Percentiles rank a stretch among this genome's conserved stretches.
These are phyloP conservation scores for Drosophila borealis DNA, from an alignment of 2,888 invertebrate genomes.

Conservation along the genomic window DNA sequence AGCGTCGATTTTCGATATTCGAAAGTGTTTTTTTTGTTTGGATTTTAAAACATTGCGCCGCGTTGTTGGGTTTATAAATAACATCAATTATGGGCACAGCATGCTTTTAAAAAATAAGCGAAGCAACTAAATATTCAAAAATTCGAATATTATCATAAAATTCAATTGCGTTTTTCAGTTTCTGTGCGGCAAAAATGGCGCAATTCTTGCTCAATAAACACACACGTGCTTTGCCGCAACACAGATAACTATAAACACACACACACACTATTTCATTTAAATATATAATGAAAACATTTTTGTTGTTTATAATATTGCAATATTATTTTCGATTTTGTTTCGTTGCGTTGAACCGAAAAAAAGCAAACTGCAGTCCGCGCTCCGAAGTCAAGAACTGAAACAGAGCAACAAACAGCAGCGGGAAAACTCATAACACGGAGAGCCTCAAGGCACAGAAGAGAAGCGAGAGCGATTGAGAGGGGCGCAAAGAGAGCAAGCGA, in stretches of 20 bases:
- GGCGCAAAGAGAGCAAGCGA: neutral
- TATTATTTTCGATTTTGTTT: conserved; percentile 14
- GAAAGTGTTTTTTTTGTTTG: conserved; percentile 17
- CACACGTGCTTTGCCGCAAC: conserved; percentile 26
- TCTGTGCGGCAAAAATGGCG: conserved; percentile 13
- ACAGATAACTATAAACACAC: conserved; percentile 26
- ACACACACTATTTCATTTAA: neutral
- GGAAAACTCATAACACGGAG: conserved; percentile 52
- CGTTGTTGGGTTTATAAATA: conserved; percentile 42
- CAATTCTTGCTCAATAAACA: conserved; percentile 25
- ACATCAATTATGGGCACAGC: conserved; percentile 22
- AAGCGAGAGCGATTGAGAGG: neutral
- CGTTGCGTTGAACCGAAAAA: conserved; percentile 35
- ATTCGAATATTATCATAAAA: conserved; percentile 18
- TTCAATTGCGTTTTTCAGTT: conserved; percentile 14
- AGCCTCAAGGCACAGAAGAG: neutral
- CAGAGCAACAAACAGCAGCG: conserved; percentile 43
- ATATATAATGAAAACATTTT: conserved; percentile 1
- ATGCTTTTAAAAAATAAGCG: neutral
- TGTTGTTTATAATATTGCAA: conserved; percentile 31
- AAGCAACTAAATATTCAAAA: neutral
- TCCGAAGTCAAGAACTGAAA: conserved; percentile 59
- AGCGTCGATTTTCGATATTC: conserved; percentile 10
- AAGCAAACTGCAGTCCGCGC: conserved; percentile 56
- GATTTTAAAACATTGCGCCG: conserved; percentile 9